Percentiles rank a stretch among this genome's conserved stretches.
These are phyloP conservation scores for Chaetorhynchus papuensis DNA, from an alignment of 2,113 vertebrate genomes.

Conservation along the genomic window DNA sequence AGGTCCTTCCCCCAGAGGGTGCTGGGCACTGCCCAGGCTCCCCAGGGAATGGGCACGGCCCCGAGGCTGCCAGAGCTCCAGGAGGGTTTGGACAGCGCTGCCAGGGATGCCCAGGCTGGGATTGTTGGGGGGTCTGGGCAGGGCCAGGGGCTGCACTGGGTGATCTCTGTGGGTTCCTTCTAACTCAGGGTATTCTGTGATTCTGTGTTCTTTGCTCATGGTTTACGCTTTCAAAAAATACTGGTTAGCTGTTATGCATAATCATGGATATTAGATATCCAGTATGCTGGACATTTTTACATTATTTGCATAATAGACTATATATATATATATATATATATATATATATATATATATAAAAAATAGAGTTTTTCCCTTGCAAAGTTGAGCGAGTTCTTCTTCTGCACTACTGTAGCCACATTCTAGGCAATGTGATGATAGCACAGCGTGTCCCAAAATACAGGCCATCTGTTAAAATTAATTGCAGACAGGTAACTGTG, in stretches of 20 bases:
- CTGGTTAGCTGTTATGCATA: background rate
- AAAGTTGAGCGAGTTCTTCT: background rate
- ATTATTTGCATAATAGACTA: background rate
- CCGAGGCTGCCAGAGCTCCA: background rate
- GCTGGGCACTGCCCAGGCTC: background rate
- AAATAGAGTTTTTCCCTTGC: background rate
- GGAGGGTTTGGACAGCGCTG: fast-evolving
- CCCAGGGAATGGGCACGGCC: background rate
- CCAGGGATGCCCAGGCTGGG: background rate
- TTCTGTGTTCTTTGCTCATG: background rate
- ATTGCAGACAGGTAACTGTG: background rate
- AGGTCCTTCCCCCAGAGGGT: background rate
- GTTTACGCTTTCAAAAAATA: background rate
- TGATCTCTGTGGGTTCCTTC: background rate
- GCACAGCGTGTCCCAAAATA: background rate
- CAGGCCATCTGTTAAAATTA: background rate
- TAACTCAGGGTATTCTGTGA: fast-evolving
- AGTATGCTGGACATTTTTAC: background rate
- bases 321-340: background rate
- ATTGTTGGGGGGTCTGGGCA: background rate
- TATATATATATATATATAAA: background rate
- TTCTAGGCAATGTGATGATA: background rate
- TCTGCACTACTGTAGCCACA: background rate
- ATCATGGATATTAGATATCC: background rate
- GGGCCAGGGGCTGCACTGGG: fast-evolving